phyloP scores from a whole-genome alignment of 1,140 invertebrate species.

The Cylas formicarius region DNA sequence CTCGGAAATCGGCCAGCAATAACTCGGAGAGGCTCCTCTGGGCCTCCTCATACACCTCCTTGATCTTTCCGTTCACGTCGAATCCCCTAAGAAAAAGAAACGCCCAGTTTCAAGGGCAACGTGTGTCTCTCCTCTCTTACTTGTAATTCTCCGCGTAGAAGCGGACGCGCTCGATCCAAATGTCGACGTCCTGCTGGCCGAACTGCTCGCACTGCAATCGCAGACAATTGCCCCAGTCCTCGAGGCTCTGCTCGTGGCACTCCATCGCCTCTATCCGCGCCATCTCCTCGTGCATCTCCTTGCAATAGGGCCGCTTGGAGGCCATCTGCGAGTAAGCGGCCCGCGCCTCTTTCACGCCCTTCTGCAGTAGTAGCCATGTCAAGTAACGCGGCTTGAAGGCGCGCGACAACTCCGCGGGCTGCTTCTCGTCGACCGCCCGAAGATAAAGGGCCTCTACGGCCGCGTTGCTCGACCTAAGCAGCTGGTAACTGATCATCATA shows the following conservation, averaged over 20 bases:
- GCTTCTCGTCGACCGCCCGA: neutral
- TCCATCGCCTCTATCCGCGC: neutral
- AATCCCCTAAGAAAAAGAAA: neutral
- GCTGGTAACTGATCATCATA: neutral
- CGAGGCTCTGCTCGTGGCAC: neutral
- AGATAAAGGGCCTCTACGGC: too few species aligned
- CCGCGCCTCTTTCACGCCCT: neutral
- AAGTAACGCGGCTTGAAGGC: neutral
- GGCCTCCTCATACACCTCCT: neutral
- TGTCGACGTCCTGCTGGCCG: neutral
- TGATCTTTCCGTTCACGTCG: neutral
- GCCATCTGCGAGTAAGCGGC: neutral
- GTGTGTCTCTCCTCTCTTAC: too few species aligned
- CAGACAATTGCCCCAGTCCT: neutral
- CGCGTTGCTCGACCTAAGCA: neutral
- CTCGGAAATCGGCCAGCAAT: too few species aligned
- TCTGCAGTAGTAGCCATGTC: neutral
- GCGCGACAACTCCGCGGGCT: neutral
- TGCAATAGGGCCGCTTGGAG: neutral
- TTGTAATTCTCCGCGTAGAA: too few species aligned
- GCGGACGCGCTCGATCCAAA: neutral
- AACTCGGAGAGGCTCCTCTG: too few species aligned
- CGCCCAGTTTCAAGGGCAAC: too few species aligned
- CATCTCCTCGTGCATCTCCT: constrained; percentile 1
- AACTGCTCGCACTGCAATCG: neutral